A percentile compares a stretch with the other conserved stretches of the same genome.
Conservation (phyloP, 2,113 vertebrate species). For the Talpa occidentalis region DNA sequence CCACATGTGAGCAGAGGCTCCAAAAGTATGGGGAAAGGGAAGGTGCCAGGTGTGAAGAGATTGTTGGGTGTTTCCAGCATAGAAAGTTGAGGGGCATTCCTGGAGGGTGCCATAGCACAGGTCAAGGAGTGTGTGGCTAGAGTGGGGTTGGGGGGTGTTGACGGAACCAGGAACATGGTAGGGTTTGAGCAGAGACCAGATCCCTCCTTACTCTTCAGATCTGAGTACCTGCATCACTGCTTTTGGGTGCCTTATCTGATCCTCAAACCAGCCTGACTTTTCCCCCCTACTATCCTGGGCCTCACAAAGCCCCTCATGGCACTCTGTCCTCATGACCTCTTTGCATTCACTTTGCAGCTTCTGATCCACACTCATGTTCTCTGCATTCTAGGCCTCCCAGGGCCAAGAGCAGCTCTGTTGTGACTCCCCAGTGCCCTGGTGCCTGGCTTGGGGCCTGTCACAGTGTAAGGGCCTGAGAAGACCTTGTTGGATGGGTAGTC, state of each 20-base stretch:
- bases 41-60: background rate
- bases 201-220: background rate
- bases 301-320: accelerated
- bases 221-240: background rate
- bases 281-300: background rate
- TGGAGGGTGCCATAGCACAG: background rate
- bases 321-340: background rate
- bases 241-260: background rate
- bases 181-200: background rate
- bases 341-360: background rate
- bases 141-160: background rate
- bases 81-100: background rate
- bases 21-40: background rate
- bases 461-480: background rate
- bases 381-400: background rate
- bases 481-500: background rate
- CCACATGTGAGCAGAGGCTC: background rate
- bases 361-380: background rate
- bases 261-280: background rate
- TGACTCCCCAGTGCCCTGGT: background rate
- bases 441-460: background rate
- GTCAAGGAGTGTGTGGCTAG: background rate
- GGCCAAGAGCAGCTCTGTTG: no score
- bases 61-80: background rate
- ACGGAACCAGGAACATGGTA: background rate